Evolutionary conservation across 2,113 vertebrate genomes (phyloP).

Genomic region (Rana temporaria): DNA sequence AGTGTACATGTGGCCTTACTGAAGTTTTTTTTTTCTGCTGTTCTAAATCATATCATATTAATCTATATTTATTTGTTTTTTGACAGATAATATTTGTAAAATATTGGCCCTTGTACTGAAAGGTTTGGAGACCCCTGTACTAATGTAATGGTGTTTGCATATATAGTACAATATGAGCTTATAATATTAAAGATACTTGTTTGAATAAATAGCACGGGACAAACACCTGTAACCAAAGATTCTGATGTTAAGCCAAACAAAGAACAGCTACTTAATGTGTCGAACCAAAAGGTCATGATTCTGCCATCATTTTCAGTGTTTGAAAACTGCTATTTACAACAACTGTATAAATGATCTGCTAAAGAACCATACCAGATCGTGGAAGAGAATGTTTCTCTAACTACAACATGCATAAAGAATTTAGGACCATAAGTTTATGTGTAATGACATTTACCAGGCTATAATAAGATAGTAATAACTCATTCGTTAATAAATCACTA

Average conservation of each 20-base stretch:
- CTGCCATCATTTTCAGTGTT: not conserved
- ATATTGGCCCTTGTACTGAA: no score
- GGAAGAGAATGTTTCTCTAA: not conserved
- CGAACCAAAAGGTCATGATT: not conserved
- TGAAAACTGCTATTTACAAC: not conserved
- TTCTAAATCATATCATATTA: no score
- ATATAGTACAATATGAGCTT: no score
- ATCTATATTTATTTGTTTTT: no score
- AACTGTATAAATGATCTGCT: not conserved
- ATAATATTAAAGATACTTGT: no score
- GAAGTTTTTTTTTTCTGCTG: no score
- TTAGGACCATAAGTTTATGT: conserved; percentile 3
- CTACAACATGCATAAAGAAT: conserved; percentile 13
- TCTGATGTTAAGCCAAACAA: not conserved
- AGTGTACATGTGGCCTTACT: no score
- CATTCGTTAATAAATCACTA: conserved; percentile 35
- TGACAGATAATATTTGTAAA: no score
- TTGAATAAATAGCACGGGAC: no score
- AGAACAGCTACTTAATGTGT: not conserved
- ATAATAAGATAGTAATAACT: conserved; percentile 22
- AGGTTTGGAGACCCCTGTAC: no score
- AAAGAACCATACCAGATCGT: not conserved
- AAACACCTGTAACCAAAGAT: no score
- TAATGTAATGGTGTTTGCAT: no score
- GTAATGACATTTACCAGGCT: conserved; percentile 22